Evolutionary conservation across 1,140 invertebrate genomes (phyloP), one percentile per base, ranked within the genome.

Genomic region (Cepaea nemoralis): DNA sequence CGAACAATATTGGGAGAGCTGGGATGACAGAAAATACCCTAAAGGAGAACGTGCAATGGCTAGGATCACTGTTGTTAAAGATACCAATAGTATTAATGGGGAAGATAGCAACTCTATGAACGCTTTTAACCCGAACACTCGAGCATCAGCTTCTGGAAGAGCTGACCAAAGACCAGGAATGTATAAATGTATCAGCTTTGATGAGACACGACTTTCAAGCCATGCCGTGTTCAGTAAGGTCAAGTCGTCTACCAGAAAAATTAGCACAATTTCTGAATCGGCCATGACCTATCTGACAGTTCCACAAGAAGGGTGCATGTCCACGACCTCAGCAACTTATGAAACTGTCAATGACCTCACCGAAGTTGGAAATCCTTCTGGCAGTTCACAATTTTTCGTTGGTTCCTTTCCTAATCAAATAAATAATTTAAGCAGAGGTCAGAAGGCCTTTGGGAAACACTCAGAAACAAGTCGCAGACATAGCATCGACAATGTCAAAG

Each of bases 171-270:
- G 35, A 6, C 35, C 35, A 39, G 35, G 69, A 2, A 70, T 70
- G 24, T 70, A 24, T 8, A 70, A 70, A 70, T 70, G 69, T 42
- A 22, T 42, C 1, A 70, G 69, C 40, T 70, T 40, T 42, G 69
- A 70, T 70, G 69, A 70, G 22, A 27, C 69, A 0, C 35, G 40
- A 19, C 40, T 70, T 22, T 12, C 40, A 24, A 70, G 40, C 6
- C 1, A 39, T 6, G 31, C 5, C n/a, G 59, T 70, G 6, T 31
- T 63, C 5, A 27, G 10, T 63, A 63, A 70, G 8, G 40, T 40
- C 10, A 70, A 3, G 14, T 35, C 66, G 31, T n/a, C 66, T 12
- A 33, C 66, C 8, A 69, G 66, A 69, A 69, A 35, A 39, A 69
- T 69, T 39, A 69, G 66, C 66, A 69, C 66, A 6, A 39, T 31